phyloP scores from a whole-genome alignment of 1,140 invertebrate genomes.

The Bombus picipes region DNA sequence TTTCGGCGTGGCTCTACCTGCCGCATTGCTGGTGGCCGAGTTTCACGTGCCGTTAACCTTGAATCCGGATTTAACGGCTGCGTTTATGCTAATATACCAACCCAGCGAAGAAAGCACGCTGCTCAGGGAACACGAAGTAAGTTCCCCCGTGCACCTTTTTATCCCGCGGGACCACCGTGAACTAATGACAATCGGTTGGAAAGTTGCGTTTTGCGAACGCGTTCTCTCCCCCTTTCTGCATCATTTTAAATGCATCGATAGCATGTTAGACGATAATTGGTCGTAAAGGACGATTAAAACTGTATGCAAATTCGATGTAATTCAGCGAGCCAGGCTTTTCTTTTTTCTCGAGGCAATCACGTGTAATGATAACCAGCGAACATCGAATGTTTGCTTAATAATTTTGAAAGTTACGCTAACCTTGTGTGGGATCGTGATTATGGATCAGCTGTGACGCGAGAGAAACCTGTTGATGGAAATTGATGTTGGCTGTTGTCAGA shows the following conservation, averaged over 20 bases:
- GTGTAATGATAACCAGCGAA: slow-evolving; percentile 28
- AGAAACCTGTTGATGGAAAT: too few relatives aligned
- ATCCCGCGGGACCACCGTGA: slow-evolving; percentile 40
- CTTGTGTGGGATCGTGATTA: neutral
- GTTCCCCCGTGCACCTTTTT: slow-evolving; percentile 23
- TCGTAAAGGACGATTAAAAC: slow-evolving; percentile 52
- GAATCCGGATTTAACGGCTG: slow-evolving; percentile 62
- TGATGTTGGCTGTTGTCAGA: too few relatives aligned
- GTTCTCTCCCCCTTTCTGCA: neutral
- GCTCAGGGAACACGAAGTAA: neutral
- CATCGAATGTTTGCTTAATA: slow-evolving; percentile 10
- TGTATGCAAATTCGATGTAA: slow-evolving; percentile 35
- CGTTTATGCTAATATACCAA: slow-evolving; percentile 58
- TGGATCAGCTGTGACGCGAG: neutral
- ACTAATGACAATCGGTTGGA: slow-evolving; percentile 40
- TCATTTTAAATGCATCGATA: slow-evolving; percentile 50
- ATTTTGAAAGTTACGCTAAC: neutral
- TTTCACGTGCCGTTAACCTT: slow-evolving; percentile 66
- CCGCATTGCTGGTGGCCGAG: slow-evolving; percentile 54
- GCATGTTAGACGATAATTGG: slow-evolving; percentile 53
- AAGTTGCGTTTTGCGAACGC: slow-evolving; percentile 13
- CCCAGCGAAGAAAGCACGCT: slow-evolving; percentile 33
- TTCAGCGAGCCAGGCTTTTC: neutral
- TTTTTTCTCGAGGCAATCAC: neutral
- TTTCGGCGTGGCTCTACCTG: slow-evolving; percentile 47